Evolutionary conservation across 2,113 vertebrate species (phyloP).

Genomic region (Campylorhamphus procurvoides): DNA sequence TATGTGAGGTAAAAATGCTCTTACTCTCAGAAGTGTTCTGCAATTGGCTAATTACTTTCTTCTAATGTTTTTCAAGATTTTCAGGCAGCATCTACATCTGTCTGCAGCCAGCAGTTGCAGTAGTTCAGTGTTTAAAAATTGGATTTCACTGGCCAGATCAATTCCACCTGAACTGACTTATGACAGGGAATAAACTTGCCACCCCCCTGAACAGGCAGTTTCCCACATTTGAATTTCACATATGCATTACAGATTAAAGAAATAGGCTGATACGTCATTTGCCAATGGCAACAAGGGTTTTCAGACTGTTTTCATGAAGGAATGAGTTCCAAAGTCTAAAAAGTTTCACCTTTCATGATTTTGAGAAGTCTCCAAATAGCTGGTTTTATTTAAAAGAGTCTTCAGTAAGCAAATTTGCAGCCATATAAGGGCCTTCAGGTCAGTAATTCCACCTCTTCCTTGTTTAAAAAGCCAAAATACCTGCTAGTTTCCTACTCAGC

Average conservation of each 20-base stretch:
- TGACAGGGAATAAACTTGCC: background rate
- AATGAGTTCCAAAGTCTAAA: background rate
- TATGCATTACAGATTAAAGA: background rate
- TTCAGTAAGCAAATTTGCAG: background rate
- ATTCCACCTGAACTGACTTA: background rate
- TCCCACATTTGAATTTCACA: background rate
- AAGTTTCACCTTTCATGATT: background rate
- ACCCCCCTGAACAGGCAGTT: background rate
- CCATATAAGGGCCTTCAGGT: background rate
- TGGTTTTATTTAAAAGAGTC: background rate
- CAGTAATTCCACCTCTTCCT: background rate
- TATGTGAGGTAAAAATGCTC: background rate
- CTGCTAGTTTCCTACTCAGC: background rate
- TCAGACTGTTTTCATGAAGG: background rate
- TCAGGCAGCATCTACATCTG: background rate
- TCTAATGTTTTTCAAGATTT: background rate
- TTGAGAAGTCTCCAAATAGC: background rate
- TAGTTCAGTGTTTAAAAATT: background rate
- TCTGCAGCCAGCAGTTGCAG: background rate
- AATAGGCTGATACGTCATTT: background rate
- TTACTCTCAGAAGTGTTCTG: background rate
- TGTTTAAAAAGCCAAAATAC: background rate
- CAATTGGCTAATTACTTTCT: background rate
- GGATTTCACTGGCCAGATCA: background rate
- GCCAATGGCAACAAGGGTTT: background rate